Evolutionary conservation across 2,113 vertebrate genomes (phyloP).

Genomic region (Myrmecophaga tridactyla): DNA sequence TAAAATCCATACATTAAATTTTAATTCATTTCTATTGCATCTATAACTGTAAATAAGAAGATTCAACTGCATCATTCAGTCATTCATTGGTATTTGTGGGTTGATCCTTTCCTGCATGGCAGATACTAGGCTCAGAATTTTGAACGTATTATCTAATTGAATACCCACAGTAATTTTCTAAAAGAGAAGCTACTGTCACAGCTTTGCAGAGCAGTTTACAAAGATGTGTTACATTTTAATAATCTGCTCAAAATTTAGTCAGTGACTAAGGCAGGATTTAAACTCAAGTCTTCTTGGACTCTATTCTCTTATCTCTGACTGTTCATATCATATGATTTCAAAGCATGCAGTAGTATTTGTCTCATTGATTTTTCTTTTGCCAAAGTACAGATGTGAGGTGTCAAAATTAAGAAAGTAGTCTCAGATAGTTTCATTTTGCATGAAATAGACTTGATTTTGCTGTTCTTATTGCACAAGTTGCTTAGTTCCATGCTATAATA

Average conservation of each 20-base stretch:
- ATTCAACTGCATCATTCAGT: background rate
- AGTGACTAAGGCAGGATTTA: background rate
- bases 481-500: background rate
- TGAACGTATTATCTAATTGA: background rate
- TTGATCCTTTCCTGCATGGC: background rate
- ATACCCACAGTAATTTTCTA: background rate
- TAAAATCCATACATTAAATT: background rate
- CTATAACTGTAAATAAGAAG: background rate
- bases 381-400: background rate
- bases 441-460: slow-evolving; percentile 2
- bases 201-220: background rate
- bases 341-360: background rate
- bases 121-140: background rate
- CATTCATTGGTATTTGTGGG: background rate
- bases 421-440: background rate
- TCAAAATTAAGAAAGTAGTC: background rate
- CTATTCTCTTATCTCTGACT: background rate
- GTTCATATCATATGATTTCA: background rate
- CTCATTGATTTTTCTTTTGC: background rate
- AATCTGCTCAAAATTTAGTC: background rate
- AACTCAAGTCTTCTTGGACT: background rate
- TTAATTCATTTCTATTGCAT: background rate
- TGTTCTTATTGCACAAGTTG: slow-evolving; percentile 23
- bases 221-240: background rate
- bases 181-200: background rate